Evolutionary conservation across 2,113 vertebrate species (phyloP), one percentile per base, ranked within the genome.

Genomic region (Tenebrosternarchus preto): DNA sequence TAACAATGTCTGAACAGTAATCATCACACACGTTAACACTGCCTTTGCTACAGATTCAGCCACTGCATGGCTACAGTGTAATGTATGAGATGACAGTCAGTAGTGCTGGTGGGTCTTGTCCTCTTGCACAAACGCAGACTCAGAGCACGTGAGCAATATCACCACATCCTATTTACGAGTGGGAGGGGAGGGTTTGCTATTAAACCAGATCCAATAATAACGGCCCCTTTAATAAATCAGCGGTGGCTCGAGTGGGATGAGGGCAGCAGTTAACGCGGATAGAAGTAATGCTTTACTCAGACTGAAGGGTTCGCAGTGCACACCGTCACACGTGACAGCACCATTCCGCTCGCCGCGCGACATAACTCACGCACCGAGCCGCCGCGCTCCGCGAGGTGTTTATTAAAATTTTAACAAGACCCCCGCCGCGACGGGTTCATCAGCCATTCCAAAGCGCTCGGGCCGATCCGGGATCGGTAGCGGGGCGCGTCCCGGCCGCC

Each of bases 401-500:
- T 95, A 95, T 95, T 95, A 94, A 89, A 91, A 93, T 95, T 94
- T 93, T 91, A 91, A 95, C 92, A 92, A 86, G 90, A 83, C 81
- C 89, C 88, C 86, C 81, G 87, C 89, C 89, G 88, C 88, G 91
- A 89, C 80, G 85, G 92, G 91, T 92, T 95, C 92, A 91, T 94
- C 93, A 92, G 89, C 90, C 89, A 91, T 93, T 94, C n/a, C 92
- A 91, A 91, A 94, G 89, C 90, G 93, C 89, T 85, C 72, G 80
- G 90, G 89, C 88, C 86, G 85, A 91, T 86, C 86, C 69, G 89
- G 91, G 90, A 89, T 93, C 91, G 90, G 88, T 73, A 61, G 66
- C 24, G 31, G 73, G 36, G 81, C 82, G 85, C 77, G 87, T 69
- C 74, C n/a, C n/a, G n/a, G 59, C 80, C 56, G 50, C 43, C 61